Conservation (phyloP, 2,113 vertebrate species). For the Burhinus bistriatus region DNA sequence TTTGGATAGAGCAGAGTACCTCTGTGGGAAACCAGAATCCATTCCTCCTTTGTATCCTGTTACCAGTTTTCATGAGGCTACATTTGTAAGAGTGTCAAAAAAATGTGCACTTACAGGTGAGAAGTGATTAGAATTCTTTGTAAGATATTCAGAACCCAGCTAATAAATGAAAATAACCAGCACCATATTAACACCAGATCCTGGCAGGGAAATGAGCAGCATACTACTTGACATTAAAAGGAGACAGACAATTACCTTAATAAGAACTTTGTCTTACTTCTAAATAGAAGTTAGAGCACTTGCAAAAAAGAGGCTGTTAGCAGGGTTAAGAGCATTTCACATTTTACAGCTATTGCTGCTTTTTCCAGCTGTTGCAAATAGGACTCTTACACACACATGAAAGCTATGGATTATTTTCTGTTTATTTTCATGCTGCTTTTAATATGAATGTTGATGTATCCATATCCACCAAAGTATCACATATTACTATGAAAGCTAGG, state of each 20-base stretch:
- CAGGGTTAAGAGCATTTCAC: neutral
- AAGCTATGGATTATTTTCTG: neutral
- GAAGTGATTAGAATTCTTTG: neutral
- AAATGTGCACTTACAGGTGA: neutral
- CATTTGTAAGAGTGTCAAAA: neutral
- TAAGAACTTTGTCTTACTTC: neutral
- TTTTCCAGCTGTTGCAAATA: neutral
- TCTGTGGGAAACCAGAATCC: neutral
- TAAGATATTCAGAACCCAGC: neutral
- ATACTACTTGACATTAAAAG: neutral
- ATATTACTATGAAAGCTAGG: neutral
- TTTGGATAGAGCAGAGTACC: neutral
- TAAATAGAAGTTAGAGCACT: neutral
- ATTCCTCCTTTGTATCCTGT: neutral
- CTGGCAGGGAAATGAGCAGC: neutral
- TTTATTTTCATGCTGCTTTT: neutral
- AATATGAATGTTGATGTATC: neutral
- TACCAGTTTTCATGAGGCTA: neutral
- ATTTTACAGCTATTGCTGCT: neutral
- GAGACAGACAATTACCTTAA: neutral
- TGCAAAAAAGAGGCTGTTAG: neutral
- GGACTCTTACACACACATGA: neutral
- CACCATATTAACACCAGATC: neutral
- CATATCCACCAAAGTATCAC: neutral
- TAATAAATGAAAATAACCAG: neutral